Conservation (phyloP, 2,797 vertebrate genomes). For the Podarcis siculus region DNA sequence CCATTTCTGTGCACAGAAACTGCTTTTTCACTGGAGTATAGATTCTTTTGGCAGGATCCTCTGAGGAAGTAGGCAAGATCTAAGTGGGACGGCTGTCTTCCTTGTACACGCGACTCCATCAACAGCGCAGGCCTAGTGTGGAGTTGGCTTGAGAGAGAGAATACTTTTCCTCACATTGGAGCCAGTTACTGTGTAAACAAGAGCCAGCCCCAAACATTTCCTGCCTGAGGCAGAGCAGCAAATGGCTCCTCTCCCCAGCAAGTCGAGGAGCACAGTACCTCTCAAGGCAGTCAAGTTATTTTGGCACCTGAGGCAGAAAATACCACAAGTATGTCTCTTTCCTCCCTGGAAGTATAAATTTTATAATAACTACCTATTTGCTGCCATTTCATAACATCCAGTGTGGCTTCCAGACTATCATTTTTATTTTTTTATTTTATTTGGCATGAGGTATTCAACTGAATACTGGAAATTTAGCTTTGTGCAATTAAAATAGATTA, state of each 20-base stretch:
- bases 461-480: too few species aligned
- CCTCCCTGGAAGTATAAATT: neutral
- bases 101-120: too few species aligned
- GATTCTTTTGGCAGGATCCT: slow-evolving; percentile 3
- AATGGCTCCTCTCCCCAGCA: neutral
- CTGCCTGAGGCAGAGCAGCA: neutral
- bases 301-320: neutral
- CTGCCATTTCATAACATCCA: neutral
- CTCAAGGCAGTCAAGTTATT: neutral
- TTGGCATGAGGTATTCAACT: too few species aligned
- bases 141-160: too few species aligned
- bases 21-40: neutral
- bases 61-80: neutral
- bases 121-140: neutral
- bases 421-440: too few species aligned
- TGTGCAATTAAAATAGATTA: too few species aligned
- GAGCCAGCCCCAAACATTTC: neutral
- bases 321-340: neutral
- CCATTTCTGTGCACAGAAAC: neutral
- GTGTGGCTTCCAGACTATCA: too few species aligned
- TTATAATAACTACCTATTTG: neutral
- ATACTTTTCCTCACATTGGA: neutral
- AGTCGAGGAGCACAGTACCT: too few species aligned
- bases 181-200: neutral
- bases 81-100: neutral